Evolutionary conservation across 2,797 vertebrate species (phyloP), one percentile per base, ranked within the genome.

Genomic region (Rallus crepitans): DNA sequence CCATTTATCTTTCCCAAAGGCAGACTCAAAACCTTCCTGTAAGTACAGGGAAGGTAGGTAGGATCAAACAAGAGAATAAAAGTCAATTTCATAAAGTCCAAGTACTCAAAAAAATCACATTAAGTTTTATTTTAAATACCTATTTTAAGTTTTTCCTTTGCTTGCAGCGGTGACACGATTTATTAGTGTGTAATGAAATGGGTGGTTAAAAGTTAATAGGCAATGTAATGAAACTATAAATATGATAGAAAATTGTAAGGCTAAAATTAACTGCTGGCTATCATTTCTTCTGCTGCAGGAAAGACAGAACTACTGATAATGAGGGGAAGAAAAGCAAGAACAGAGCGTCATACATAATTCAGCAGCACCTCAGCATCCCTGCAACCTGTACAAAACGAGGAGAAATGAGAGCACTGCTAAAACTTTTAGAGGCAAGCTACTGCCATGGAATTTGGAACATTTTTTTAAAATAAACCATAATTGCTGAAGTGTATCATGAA

Each of bases 201-300:
- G 5, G 40, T 47, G 33, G 20, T 73, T 75, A 52, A 52, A 79
- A 65, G 31, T 80, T 88, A 86, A 70, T 1, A 68, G 61, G 35
- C 37, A 93, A 48, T 42, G 20, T 55, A 84, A 90, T 30, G 39
- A 87, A 92, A 79, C 47, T 69, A 84, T 61, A 81, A 92, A 87
- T 65, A 79, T 0, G 0, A 59, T 19, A 75, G 15, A 63, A 91
- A 91, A 63, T 42, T 63, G 12, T 39, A 91, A 71, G 39, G 60
- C 35, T 85, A 70, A 87, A 89, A 89, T 87, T 85, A 93, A 82
- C 52, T 79, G 64, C 72, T 73, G 69, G 63, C n/a, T 82, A 72
- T 69, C 52, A 61, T 70, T 21, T 47, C 77, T 81, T 59, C 30
- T 57, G 72, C 52, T 87, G 68, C 76, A 94, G 68, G 47, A 73